Percentiles rank a stretch among this genome's conserved stretches.
Evolutionary conservation across 2,888 invertebrate genomes (phyloP).

Genomic region (Troides helena): DNA sequence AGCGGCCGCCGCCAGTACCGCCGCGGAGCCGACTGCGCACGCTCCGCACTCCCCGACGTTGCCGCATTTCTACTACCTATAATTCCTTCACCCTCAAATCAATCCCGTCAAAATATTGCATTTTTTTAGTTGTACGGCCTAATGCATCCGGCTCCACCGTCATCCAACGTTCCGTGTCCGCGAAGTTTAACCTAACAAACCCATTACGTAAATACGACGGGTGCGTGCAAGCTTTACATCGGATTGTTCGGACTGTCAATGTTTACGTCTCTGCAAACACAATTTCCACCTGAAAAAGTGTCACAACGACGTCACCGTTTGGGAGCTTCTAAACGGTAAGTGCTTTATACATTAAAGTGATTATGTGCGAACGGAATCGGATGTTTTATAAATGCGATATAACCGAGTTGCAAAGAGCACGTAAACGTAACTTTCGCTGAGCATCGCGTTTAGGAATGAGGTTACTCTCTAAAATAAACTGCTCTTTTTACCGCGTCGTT

Average conservation of each 20-base stretch:
- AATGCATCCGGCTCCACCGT: slow-evolving; percentile 35
- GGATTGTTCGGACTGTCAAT: slow-evolving; percentile 48
- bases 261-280: slow-evolving; percentile 47
- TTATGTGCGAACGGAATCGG: slow-evolving; percentile 37
- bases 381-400: slow-evolving; percentile 36
- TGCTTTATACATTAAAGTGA: slow-evolving; percentile 42
- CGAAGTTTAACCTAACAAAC: slow-evolving; percentile 44
- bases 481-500: slow-evolving; percentile 56
- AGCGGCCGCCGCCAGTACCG: slow-evolving; percentile 59
- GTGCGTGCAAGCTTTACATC: slow-evolving; percentile 36
- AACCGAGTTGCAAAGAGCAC: slow-evolving; percentile 48
- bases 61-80: slow-evolving; percentile 59
- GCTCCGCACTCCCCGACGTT: slow-evolving; percentile 63
- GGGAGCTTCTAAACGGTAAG: slow-evolving; percentile 60
- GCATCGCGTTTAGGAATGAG: slow-evolving; percentile 60
- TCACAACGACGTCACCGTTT: slow-evolving; percentile 40
- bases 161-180: slow-evolving; percentile 36
- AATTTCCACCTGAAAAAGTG: slow-evolving; percentile 49
- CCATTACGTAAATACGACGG: slow-evolving; percentile 56
- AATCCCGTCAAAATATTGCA: slow-evolving; percentile 54
- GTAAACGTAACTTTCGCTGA: slow-evolving; percentile 62
- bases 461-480: slow-evolving; percentile 68
- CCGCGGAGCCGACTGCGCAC: slow-evolving; percentile 66
- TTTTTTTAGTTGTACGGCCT: slow-evolving; percentile 24
- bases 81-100: slow-evolving; percentile 57